These are phyloP conservation scores for Stichodactyla helianthus DNA, from an alignment of 64 coral and sea anemone genomes.

Conservation along the genomic window DNA sequence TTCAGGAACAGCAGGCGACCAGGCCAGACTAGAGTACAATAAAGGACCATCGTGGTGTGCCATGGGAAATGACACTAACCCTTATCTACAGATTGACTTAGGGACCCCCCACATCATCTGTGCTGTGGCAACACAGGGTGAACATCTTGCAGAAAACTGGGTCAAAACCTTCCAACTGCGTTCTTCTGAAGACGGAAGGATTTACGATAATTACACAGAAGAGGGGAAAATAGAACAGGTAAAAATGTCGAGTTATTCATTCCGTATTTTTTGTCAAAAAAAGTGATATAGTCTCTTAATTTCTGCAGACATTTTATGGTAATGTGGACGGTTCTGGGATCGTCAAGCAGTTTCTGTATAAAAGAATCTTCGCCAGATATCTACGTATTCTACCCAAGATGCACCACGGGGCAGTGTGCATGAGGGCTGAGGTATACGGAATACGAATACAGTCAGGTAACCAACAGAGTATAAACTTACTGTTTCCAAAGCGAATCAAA, in stretches of 20 bases:
- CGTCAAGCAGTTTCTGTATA: background rate
- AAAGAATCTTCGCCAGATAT: background rate
- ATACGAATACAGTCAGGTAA: background rate
- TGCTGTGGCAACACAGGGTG: background rate
- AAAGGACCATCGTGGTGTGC: background rate
- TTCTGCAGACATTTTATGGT: conserved; percentile 1
- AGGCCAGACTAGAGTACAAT: background rate
- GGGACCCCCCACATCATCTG: no score
- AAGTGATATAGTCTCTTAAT: no score
- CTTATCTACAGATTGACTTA: background rate
- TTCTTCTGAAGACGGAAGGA: no score
- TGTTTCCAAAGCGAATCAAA: no score
- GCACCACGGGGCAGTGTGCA: background rate
- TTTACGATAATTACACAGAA: no score
- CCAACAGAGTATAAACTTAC: no score
- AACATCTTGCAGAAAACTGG: background rate
- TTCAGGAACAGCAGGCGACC: background rate
- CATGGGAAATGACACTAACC: background rate
- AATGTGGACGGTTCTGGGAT: background rate
- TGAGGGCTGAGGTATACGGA: conserved; percentile 15
- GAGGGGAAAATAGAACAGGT: no score
- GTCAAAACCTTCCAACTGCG: no score
- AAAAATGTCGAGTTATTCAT: no score
- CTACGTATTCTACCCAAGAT: conserved; percentile 11
- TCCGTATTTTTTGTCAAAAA: no score